Conservation (phyloP, 64 coral and sea anemone species). For the Pocillopora damicornis region DNA sequence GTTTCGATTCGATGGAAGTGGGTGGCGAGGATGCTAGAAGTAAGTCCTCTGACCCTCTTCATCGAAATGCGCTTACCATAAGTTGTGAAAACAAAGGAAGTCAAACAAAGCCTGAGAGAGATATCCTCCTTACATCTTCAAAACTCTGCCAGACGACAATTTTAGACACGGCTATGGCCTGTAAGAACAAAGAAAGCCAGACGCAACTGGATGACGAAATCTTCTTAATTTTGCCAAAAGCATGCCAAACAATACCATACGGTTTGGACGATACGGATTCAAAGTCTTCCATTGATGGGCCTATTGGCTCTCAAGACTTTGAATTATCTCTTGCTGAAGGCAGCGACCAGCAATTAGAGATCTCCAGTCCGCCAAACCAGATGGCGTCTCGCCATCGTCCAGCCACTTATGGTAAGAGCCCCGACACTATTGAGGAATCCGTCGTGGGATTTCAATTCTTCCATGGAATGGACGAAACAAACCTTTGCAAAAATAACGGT, state of each 20-base stretch:
- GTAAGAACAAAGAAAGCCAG: conserved; percentile 15
- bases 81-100: background rate
- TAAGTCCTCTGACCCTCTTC: background rate
- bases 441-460: background rate
- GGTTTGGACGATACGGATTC: background rate
- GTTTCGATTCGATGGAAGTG: background rate
- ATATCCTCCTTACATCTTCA: background rate
- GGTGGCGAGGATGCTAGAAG: background rate
- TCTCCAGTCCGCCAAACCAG: background rate
- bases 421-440: background rate
- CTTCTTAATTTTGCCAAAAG: background rate
- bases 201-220: background rate
- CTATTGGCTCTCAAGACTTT: background rate
- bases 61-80: too few relatives aligned
- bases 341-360: background rate
- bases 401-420: background rate
- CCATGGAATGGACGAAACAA: too few relatives aligned
- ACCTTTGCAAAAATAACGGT: background rate
- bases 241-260: conserved; percentile 4
- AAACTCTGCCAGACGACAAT: conserved; percentile 11
- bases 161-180: background rate
- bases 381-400: background rate
- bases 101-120: background rate
- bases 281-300: background rate
- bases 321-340: background rate